phyloP scores from a whole-genome alignment of 2,797 vertebrate species.

The Etheostoma perlongum region DNA sequence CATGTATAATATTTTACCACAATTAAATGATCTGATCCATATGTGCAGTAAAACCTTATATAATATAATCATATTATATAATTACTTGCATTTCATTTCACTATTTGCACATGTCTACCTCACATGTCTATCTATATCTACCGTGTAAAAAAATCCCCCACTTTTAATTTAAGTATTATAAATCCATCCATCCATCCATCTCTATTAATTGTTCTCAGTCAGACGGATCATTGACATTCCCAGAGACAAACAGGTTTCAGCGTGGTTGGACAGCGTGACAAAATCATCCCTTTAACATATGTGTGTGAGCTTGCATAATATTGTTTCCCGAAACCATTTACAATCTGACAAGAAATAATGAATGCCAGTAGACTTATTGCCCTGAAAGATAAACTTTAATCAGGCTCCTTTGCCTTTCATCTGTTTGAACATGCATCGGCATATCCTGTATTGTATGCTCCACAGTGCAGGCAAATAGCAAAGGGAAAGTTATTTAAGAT shows the following conservation, averaged over 20 bases:
- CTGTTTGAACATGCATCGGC: constrained; percentile 85
- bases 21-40: too few relatives aligned
- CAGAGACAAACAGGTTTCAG: constrained; percentile 79
- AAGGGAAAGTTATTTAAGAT: constrained; percentile 82
- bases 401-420: constrained; percentile 80
- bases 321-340: constrained; percentile 83
- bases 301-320: constrained; percentile 85
- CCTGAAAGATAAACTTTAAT: constrained; percentile 90
- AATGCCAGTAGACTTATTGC: constrained; percentile 88
- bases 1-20: constrained; percentile 23
- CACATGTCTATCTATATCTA: too few relatives aligned
- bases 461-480: constrained; percentile 84
- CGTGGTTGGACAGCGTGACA: constrained; percentile 64
- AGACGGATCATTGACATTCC: constrained; percentile 63
- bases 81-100: too few relatives aligned
- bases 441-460: constrained; percentile 79
- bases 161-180: too few relatives aligned
- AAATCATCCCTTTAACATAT: constrained; percentile 80
- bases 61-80: too few relatives aligned
- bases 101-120: too few relatives aligned
- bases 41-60: too few relatives aligned
- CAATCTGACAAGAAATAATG: constrained; percentile 89
- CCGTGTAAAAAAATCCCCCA: too few relatives aligned
- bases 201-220: constrained; percentile 51
- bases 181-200: too few relatives aligned